Evolutionary conservation across 2,113 vertebrate genomes (phyloP).

Genomic region (Pollimyrus isidori): DNA sequence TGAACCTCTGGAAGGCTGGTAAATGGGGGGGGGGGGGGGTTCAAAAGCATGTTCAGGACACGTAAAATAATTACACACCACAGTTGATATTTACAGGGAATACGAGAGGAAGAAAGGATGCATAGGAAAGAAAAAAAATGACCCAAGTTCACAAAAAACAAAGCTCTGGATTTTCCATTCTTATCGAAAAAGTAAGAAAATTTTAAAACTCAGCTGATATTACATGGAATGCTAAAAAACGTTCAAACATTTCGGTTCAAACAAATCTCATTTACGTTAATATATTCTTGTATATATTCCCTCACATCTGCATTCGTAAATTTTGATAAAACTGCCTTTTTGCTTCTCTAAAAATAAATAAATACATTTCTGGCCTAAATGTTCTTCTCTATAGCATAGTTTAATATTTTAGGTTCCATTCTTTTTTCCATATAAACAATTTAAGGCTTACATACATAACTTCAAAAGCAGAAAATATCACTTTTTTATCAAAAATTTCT

Average conservation of each 20-base stretch:
- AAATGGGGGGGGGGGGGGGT: constrained; percentile 28
- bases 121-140: not conserved
- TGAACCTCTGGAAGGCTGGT: not conserved
- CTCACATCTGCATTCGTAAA: constrained; percentile 54
- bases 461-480: constrained; percentile 42
- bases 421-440: constrained; percentile 56
- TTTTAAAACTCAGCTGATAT: constrained; percentile 38
- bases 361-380: constrained; percentile 57
- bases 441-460: constrained; percentile 38
- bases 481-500: constrained; percentile 38
- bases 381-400: constrained; percentile 48
- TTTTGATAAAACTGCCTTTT: constrained; percentile 60
- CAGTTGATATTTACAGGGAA: constrained; percentile 33
- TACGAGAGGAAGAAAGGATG: constrained; percentile 17
- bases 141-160: constrained; percentile 12
- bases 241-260: constrained; percentile 33
- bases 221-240: constrained; percentile 51
- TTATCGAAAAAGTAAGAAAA: constrained; percentile 44
- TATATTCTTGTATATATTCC: constrained; percentile 53
- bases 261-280: constrained; percentile 39
- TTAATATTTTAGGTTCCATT: constrained; percentile 30
- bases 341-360: constrained; percentile 72
- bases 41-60: constrained; percentile 40
- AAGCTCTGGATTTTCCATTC: not conserved
- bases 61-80: constrained; percentile 41